A percentile compares a stretch with the other conserved stretches of the same genome.
Conservation (phyloP, 1,140 invertebrate species). For the Ceratosolen fusciceps region DNA sequence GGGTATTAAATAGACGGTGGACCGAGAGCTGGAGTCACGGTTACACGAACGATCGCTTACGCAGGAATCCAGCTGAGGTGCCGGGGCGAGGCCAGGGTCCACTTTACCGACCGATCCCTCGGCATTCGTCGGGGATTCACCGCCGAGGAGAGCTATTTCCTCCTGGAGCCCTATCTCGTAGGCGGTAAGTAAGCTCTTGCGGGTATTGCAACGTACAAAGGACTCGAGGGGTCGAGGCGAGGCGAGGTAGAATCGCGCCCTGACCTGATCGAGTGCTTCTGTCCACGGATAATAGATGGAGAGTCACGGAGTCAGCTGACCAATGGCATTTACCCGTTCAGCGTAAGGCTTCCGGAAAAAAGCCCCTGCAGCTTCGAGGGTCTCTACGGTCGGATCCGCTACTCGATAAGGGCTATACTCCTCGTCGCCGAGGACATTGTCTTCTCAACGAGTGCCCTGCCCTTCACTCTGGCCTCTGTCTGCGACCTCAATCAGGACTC, state of each 20-base stretch:
- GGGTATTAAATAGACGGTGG: too few species aligned
- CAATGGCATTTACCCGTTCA: slow-evolving; percentile 57
- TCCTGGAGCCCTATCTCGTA: slow-evolving; percentile 53
- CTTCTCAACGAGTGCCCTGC: slow-evolving; percentile 54
- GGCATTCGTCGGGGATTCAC: slow-evolving; percentile 57
- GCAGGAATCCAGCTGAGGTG: slow-evolving; percentile 58
- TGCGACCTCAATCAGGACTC: slow-evolving; percentile 59
- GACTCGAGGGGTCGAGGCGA: too few species aligned
- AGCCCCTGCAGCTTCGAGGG: slow-evolving; percentile 62
- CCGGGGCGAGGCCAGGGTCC: slow-evolving; percentile 59
- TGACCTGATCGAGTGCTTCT: not conserved
- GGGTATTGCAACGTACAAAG: too few species aligned
- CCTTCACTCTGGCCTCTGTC: slow-evolving; percentile 58
- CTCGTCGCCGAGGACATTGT: slow-evolving; percentile 51
- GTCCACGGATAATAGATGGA: slow-evolving; percentile 47
- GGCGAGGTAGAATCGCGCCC: too few species aligned
- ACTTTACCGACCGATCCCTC: slow-evolving; percentile 58
- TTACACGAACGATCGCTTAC: not conserved
- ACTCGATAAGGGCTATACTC: slow-evolving; percentile 58
- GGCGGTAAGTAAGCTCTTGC: slow-evolving; percentile 51
- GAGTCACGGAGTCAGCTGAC: slow-evolving; percentile 47
- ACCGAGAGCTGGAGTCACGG: too few species aligned
- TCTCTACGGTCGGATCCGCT: slow-evolving; percentile 61
- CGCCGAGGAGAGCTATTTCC: slow-evolving; percentile 56
- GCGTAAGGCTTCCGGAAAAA: slow-evolving; percentile 56